Conservation (phyloP, 2,888 invertebrate genomes). For the Aphelenchoides bicaudatus region DNA sequence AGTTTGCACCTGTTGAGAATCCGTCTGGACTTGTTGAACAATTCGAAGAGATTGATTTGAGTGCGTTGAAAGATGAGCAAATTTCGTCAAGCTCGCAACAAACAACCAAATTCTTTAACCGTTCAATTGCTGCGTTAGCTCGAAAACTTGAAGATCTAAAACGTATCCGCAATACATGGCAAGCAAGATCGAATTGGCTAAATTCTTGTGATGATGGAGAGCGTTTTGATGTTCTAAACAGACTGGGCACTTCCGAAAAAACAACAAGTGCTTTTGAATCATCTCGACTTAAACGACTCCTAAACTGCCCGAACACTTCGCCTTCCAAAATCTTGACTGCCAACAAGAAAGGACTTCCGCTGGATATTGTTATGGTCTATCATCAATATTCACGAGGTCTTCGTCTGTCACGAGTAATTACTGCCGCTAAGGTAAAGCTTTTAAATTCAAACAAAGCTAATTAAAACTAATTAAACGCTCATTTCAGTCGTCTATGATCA, state of each 20-base stretch:
- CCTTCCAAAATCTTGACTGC: neutral
- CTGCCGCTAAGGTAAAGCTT: neutral
- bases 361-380: neutral
- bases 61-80: neutral
- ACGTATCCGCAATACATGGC: neutral
- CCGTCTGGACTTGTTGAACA: neutral
- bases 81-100: constrained; percentile 14
- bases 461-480: too few relatives aligned
- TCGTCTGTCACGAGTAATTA: neutral
- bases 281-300: too few relatives aligned
- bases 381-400: constrained; percentile 3
- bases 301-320: neutral
- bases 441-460: neutral
- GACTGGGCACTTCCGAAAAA: too few relatives aligned
- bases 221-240: too few relatives aligned
- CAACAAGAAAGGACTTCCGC: constrained; percentile 4
- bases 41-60: constrained; percentile 10
- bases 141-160: neutral
- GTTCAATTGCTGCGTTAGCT: neutral
- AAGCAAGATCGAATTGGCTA: neutral
- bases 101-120: neutral
- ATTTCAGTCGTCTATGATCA: constrained; percentile 1
- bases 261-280: too few relatives aligned
- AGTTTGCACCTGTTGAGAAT: constrained; percentile 16
- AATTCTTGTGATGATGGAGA: neutral